Evolutionary conservation across 37 sponge, comb jelly and placozoan species (phyloP).

Genomic region (Halisarca cf. caerulea): DNA sequence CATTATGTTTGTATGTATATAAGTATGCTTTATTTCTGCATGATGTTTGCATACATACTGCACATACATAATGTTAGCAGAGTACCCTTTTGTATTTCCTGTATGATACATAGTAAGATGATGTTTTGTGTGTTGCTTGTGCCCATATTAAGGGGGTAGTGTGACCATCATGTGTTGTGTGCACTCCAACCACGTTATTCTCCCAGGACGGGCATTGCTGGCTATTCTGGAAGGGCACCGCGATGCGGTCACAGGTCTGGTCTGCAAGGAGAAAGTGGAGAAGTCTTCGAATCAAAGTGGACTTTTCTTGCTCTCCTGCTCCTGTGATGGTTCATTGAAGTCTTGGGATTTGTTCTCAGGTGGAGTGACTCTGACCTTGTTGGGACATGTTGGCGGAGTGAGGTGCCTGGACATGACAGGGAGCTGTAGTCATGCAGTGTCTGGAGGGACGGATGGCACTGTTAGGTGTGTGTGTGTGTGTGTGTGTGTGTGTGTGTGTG

Average conservation of each 20-base stretch:
- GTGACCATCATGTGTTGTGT: too few species aligned
- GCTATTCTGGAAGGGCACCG: slow-evolving; percentile 73
- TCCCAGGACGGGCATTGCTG: slow-evolving; percentile 69
- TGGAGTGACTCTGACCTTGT: slow-evolving; percentile 64
- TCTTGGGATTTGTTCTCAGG: slow-evolving; percentile 64
- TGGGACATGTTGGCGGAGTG: slow-evolving; percentile 68
- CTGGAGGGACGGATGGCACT: slow-evolving; percentile 66
- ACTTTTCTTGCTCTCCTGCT: slow-evolving; percentile 49
- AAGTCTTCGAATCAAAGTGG: neutral
- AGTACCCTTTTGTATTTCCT: too few species aligned
- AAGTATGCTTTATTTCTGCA: too few species aligned
- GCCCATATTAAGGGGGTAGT: too few species aligned
- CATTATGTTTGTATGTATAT: too few species aligned
- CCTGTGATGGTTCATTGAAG: slow-evolving; percentile 65
- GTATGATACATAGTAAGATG: too few species aligned
- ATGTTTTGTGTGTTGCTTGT: too few species aligned
- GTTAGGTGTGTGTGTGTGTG: too few species aligned
- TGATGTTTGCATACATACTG: too few species aligned
- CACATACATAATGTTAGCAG: too few species aligned
- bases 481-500: too few species aligned
- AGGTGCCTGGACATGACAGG: slow-evolving; percentile 40
- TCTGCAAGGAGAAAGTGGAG: neutral
- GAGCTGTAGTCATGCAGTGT: slow-evolving; percentile 58
- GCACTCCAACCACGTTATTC: too few species aligned
- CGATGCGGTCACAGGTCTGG: slow-evolving; percentile 45